Evolutionary conservation across 2,797 vertebrate species (phyloP).

Genomic region (Helicolenus hilgendorfi): DNA sequence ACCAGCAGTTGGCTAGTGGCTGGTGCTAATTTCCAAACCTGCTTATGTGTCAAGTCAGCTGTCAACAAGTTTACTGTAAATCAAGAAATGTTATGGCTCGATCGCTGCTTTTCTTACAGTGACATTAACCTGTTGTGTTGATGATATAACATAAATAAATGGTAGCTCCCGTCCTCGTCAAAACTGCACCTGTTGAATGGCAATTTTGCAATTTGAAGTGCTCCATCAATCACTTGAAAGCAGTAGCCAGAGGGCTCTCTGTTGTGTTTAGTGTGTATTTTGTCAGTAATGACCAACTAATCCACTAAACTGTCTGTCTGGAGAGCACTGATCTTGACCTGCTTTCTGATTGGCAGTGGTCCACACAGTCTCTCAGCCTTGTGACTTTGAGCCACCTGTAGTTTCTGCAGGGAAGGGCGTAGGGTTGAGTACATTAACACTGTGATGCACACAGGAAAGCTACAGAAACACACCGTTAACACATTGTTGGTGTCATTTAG

Average conservation of each 20-base stretch:
- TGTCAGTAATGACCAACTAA: conserved; percentile 68
- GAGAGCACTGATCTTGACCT: conserved; percentile 74
- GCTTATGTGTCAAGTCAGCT: conserved; percentile 16
- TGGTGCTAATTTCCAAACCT: too few species aligned
- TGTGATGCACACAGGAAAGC: conserved; percentile 1
- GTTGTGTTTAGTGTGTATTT: conserved; percentile 43
- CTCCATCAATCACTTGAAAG: conserved; percentile 35
- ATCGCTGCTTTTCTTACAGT: not conserved
- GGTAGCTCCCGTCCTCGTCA: not conserved
- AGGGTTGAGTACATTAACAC: conserved; percentile 6
- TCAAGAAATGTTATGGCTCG: conserved; percentile 4
- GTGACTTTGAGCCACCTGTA: conserved; percentile 46
- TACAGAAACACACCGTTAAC: not conserved
- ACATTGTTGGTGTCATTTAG: not conserved
- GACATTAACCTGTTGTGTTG: conserved; percentile 19
- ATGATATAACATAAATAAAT: conserved; percentile 10
- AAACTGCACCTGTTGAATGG: conserved; percentile 36
- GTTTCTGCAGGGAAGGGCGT: conserved; percentile 26
- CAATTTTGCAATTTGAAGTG: not conserved
- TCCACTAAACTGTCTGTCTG: conserved; percentile 77
- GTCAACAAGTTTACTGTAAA: conserved; percentile 46
- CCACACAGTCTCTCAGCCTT: conserved; percentile 35
- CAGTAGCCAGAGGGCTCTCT: conserved; percentile 18
- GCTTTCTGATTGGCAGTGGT: conserved; percentile 74
- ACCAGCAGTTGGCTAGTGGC: too few species aligned